Conservation (phyloP, 1,140 invertebrate genomes). For the Eriosoma lanigerum region DNA sequence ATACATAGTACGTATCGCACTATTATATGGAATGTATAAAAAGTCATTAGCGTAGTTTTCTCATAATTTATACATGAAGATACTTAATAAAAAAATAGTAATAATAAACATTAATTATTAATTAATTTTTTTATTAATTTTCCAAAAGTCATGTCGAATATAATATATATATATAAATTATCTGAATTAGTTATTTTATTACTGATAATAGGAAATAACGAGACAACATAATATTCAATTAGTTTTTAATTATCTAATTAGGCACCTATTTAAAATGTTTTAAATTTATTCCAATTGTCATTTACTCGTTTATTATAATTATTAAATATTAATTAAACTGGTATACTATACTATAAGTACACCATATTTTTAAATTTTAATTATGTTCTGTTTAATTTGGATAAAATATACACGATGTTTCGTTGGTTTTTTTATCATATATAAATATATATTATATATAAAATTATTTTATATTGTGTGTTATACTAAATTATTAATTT, state of each 20-base stretch:
- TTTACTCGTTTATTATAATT: neutral
- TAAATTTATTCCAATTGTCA: conserved; percentile 16
- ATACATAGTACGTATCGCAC: too few species aligned
- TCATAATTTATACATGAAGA: too few species aligned
- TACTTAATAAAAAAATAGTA: neutral
- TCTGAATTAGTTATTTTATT: too few species aligned
- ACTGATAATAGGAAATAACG: neutral
- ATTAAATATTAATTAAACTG: neutral
- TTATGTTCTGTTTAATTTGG: too few species aligned
- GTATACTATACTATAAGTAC: neutral
- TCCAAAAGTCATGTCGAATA: neutral
- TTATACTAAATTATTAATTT: too few species aligned
- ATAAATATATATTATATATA: too few species aligned
- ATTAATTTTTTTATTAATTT: conserved; percentile 1
- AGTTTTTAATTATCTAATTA: neutral
- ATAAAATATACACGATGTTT: too few species aligned
- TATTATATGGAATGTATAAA: conserved; percentile 8
- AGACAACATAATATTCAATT: neutral
- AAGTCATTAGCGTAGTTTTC: neutral
- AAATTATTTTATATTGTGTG: too few species aligned
- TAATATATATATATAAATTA: neutral
- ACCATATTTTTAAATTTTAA: too few species aligned
- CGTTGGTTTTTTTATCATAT: too few species aligned
- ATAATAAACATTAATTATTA: neutral
- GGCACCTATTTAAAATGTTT: neutral